These are phyloP conservation scores for Drosophila atripex DNA, from an alignment of 2,888 invertebrate genomes.

Conservation along the genomic window DNA sequence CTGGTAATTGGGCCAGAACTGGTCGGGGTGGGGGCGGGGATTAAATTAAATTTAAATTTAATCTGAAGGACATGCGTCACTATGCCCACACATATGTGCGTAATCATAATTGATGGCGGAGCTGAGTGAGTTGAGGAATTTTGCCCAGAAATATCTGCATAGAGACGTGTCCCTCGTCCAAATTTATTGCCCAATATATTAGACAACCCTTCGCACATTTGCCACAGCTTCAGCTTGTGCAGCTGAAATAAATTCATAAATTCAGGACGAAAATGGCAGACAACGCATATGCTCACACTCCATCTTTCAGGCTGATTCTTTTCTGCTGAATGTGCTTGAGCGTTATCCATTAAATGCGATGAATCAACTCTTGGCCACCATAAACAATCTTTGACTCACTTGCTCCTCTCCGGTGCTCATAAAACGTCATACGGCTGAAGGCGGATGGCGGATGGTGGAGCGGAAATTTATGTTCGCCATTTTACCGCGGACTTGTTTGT, in stretches of 20 bases:
- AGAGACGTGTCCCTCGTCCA: conserved; percentile 25
- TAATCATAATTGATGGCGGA: conserved; percentile 39
- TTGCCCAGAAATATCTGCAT: conserved; percentile 15
- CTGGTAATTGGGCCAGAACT: conserved; percentile 26
- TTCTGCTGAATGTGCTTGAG: conserved; percentile 48
- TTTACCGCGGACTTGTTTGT: conserved; percentile 56
- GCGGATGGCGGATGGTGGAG: conserved; percentile 45
- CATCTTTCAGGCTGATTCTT: conserved; percentile 18
- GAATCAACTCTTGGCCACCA: conserved; percentile 76
- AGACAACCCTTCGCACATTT: conserved; percentile 30
- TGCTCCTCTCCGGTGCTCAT: conserved; percentile 48
- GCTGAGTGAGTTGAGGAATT: conserved; percentile 13
- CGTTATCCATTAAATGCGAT: conserved; percentile 76
- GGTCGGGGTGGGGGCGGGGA: not conserved
- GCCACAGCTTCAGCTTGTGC: conserved; percentile 3
- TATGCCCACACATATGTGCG: conserved; percentile 1
- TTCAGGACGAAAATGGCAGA: conserved; percentile 44
- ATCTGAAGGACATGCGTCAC: not conserved
- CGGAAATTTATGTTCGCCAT: conserved; percentile 77
- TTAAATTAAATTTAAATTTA: conserved; percentile 3
- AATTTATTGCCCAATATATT: conserved; percentile 44
- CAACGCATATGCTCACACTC: conserved; percentile 35
- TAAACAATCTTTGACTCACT: conserved; percentile 74
- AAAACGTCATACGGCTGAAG: conserved; percentile 52
- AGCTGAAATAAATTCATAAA: conserved; percentile 45